Percentiles rank a stretch among this genome's conserved stretches.
Conservation (phyloP, 1,140 invertebrate species). For the Drosophila virilis region DNA sequence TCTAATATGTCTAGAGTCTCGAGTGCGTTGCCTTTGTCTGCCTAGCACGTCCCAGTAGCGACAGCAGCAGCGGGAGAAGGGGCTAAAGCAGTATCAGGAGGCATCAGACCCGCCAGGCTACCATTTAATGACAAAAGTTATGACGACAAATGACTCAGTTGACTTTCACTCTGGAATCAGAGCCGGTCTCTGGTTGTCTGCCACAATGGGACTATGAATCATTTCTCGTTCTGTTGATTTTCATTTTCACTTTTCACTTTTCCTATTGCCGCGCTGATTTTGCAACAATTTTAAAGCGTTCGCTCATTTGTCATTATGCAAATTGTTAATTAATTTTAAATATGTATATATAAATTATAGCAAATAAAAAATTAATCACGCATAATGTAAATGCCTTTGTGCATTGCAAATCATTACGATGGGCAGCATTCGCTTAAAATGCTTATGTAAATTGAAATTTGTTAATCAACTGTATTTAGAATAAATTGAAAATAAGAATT, state of each 20-base stretch:
- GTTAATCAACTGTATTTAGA: conserved; percentile 75
- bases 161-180: conserved; percentile 78
- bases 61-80: not conserved
- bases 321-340: conserved; percentile 76
- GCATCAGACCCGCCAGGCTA: conserved; percentile 18
- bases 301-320: conserved; percentile 70
- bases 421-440: conserved; percentile 37
- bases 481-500: conserved; percentile 67
- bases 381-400: conserved; percentile 57
- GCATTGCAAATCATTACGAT: conserved; percentile 47
- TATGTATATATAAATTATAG: not conserved
- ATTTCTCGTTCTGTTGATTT: conserved; percentile 61
- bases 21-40: conserved; percentile 56
- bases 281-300: conserved; percentile 37
- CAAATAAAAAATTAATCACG: conserved; percentile 40
- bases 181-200: conserved; percentile 25
- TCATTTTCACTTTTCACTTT: conserved; percentile 49
- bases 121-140: conserved; percentile 79
- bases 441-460: conserved; percentile 60
- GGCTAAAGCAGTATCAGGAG: conserved; percentile 7
- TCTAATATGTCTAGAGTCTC: conserved; percentile 17
- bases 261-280: conserved; percentile 57
- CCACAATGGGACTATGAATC: conserved; percentile 72
- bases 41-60: conserved; percentile 51
- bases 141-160: conserved; percentile 79